Conservation (phyloP, 2,888 invertebrate species). For the Rutpela maculata region DNA sequence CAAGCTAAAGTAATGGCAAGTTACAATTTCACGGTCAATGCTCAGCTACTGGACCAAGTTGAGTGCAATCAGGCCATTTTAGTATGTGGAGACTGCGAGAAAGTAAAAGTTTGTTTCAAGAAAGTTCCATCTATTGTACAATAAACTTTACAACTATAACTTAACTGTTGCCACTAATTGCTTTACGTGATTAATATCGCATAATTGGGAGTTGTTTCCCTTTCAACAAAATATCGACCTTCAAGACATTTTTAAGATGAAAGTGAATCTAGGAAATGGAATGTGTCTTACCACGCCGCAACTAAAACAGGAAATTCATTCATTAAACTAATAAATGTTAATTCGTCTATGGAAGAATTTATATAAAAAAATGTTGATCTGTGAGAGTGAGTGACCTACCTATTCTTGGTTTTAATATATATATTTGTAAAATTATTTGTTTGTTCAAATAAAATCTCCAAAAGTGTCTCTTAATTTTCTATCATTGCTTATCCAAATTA, state of each 20-base stretch:
- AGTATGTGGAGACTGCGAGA: slow-evolving; percentile 43
- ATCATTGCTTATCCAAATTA: too few relatives aligned
- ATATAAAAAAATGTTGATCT: too few relatives aligned
- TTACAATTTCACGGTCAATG: slow-evolving; percentile 49
- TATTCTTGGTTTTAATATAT: too few relatives aligned
- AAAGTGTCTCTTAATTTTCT: too few relatives aligned
- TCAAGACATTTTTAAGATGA: slow-evolving; percentile 11
- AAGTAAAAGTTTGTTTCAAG: slow-evolving; percentile 50
- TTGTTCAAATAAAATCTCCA: too few relatives aligned
- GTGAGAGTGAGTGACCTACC: too few relatives aligned
- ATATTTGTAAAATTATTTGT: too few relatives aligned
- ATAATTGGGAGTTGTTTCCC: slow-evolving; percentile 20
- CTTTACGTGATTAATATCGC: slow-evolving; percentile 28
- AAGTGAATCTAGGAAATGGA: slow-evolving; percentile 14
- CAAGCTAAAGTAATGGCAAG: slow-evolving; percentile 30
- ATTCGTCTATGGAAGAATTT: too few relatives aligned
- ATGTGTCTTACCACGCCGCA: background rate
- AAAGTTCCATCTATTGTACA: slow-evolving; percentile 45
- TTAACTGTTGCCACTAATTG: slow-evolving; percentile 26
- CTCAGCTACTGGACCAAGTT: slow-evolving; percentile 45
- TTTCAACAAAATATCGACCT: slow-evolving; percentile 1
- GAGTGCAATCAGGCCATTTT: slow-evolving; percentile 36
- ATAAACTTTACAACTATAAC: slow-evolving; percentile 30
- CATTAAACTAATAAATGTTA: background rate
- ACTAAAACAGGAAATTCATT: background rate